Base-by-base conservation (phyloP, 1,140 invertebrate species). In the Ylistrum balloti region DNA sequence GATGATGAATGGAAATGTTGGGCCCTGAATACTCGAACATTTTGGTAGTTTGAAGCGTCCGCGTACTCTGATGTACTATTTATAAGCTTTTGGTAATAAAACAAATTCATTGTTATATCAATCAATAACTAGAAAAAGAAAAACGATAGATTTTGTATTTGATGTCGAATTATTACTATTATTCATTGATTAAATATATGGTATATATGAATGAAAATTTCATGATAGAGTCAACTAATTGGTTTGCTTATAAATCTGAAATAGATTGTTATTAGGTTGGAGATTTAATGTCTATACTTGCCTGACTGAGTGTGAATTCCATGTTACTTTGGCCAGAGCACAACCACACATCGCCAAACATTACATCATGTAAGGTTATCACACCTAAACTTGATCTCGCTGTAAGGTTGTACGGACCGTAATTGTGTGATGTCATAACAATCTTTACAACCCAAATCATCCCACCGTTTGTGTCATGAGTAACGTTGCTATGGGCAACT, bases 261-360 rank as follows among this genome's bases (percentile, higher is more conserved):
- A n/a, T n/a, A n/a, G n/a, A n/a, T n/a, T n/a, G n/a, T n/a, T n/a
- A n/a, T n/a, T n/a, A n/a, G n/a, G n/a, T n/a, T n/a, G n/a, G n/a
- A n/a, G n/a, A n/a, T n/a, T n/a, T n/a, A n/a, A n/a, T n/a, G n/a
- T 38, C 5, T 38, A 17, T 45, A 45, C 88, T 91, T 91, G 93
- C 94, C 93, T 91, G 85, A 13, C 41, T 33, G 15, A 93, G 74
- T 5, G 92, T 93, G 85, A 95, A 94, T 89, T 94, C 90, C 95
- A 96, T 96, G 87, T 96, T 96, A 48, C 95, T 95, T 86, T 96
- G 95, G 33, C 95, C 95, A 15, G 94, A 94, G 89, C 95, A 96
- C 0, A 96, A 34, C 95, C 95, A 95, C 0, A 96, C 95, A 91
- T 96, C 95, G 7, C 95, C 95, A 94, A 96, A 96, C 38, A 95